Evolutionary conservation across 2,888 invertebrate species (phyloP).

Genomic region (Sepiola atlantica): DNA sequence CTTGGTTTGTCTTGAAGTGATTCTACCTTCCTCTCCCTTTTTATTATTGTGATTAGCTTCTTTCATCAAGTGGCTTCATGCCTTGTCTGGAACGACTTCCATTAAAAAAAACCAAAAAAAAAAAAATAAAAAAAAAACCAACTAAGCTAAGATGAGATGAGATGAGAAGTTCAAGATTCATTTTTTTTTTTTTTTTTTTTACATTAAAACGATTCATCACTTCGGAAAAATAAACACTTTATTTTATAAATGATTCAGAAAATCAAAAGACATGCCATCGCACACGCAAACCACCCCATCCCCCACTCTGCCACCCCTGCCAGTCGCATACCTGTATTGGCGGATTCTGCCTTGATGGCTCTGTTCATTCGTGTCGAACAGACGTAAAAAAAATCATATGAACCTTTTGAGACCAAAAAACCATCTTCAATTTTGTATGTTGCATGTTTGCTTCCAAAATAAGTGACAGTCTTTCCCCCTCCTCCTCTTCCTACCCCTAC

Average conservation of each 20-base stretch:
- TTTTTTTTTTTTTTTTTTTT: too few relatives aligned
- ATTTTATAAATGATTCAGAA: background rate
- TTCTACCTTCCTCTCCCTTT: too few relatives aligned
- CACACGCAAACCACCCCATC: too few relatives aligned
- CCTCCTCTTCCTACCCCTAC: too few relatives aligned
- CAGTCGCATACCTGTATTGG: constrained; percentile 9
- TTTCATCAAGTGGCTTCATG: too few relatives aligned
- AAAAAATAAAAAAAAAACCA: too few relatives aligned
- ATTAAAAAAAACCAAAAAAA: background rate
- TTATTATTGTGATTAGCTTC: too few relatives aligned
- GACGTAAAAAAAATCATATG: background rate
- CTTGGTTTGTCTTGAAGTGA: too few relatives aligned
- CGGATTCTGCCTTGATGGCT: constrained; percentile 32
- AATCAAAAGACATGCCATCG: too few relatives aligned
- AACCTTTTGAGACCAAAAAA: background rate
- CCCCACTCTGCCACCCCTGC: background rate
- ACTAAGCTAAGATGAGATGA: background rate
- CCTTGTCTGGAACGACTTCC: background rate
- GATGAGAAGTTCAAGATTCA: background rate
- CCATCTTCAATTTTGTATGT: background rate
- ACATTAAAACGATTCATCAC: background rate
- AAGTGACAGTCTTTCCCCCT: background rate
- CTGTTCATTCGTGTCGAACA: background rate
- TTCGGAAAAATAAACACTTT: background rate
- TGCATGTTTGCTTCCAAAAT: background rate